Evolutionary conservation across 2,888 invertebrate genomes (phyloP).

Genomic region (Petrophora chlorosata): DNA sequence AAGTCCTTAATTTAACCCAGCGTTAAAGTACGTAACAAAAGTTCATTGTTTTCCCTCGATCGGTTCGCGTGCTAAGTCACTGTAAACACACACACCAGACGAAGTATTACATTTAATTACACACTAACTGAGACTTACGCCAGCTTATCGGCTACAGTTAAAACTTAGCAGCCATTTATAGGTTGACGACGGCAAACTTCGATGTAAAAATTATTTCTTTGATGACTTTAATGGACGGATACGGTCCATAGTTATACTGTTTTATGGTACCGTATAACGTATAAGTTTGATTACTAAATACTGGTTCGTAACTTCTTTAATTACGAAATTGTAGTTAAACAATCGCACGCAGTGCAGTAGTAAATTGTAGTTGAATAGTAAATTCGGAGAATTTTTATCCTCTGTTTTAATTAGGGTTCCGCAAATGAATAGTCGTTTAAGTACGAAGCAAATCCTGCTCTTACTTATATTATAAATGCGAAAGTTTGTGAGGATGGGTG

Average conservation of each 20-base stretch:
- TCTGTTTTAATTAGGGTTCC: conserved; percentile 17
- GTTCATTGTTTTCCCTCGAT: conserved; percentile 20
- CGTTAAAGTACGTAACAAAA: conserved; percentile 2
- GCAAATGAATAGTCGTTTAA: background rate
- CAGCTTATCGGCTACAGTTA: conserved; percentile 53
- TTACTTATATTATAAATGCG: no score
- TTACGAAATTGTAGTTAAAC: conserved; percentile 27
- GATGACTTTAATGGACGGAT: conserved; percentile 48
- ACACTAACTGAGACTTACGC: conserved; percentile 60
- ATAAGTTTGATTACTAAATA: conserved; percentile 42
- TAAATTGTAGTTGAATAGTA: conserved; percentile 26
- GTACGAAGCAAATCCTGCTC: no score
- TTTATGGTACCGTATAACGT: conserved; percentile 13
- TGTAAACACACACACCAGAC: conserved; percentile 63
- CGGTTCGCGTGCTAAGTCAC: conserved; percentile 62
- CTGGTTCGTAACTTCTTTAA: conserved; percentile 14
- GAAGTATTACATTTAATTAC: conserved; percentile 74
- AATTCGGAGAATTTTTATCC: conserved; percentile 17
- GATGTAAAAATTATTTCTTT: conserved; percentile 49
- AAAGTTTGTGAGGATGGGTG: no score
- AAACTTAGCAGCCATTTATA: conserved; percentile 42
- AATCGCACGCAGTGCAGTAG: conserved; percentile 16
- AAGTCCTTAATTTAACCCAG: conserved; percentile 1
- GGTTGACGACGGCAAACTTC: conserved; percentile 41
- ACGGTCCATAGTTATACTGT: conserved; percentile 38